Base-by-base conservation (phyloP, 2,797 vertebrate genomes). In the Oreochromis mossambicus region DNA sequence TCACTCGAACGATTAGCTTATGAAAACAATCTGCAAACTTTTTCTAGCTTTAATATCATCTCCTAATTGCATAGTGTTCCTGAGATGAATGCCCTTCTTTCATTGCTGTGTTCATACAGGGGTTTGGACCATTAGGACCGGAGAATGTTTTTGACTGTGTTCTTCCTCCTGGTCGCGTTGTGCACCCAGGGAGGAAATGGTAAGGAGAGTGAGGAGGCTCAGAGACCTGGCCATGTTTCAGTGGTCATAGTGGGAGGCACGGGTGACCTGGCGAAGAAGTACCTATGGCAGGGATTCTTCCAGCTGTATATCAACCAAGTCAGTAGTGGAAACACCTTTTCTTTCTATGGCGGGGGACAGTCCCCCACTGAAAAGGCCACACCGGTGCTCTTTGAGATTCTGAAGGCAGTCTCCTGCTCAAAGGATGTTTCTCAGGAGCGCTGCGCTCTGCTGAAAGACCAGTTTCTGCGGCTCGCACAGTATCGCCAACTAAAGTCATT, bases 261-360 rank as follows among this genome's bases (percentile, higher is more conserved):
- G 0, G 98, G 99, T 0, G 98, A 99, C 91, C 86, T 99, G 92
- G 98, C 99, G 7, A 97, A 93, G 89, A 99, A 99, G 85, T 99
- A 99, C 89, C 88, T 99, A 34, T 99, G 99, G 99, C 97, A 98
- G 85, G 98, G 97, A 3, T 96, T 99, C 1, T 99, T 99, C 92
- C 96, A 98, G 58, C 96, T 98, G 5, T 99, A 99, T 78, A 77
- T 94, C 2, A 96, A 96, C 19, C 96, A 98, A 84, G 96, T 95
- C 10, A 96, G 90, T 76, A 94, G 95, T 0, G 97, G 97, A 32
- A 95, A 97, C 95, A 97, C 93, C 79, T 99, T 99, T 56, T 97
- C 97, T 2, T 99, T 99, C 92, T 97, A 98, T 0, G 98, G 97
- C 6, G 97, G 97, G 0, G 97, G 97, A 0, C 95, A 96, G 85